Evolutionary conservation across 2,888 invertebrate species (phyloP).

Genomic region (Rutpela maculata): DNA sequence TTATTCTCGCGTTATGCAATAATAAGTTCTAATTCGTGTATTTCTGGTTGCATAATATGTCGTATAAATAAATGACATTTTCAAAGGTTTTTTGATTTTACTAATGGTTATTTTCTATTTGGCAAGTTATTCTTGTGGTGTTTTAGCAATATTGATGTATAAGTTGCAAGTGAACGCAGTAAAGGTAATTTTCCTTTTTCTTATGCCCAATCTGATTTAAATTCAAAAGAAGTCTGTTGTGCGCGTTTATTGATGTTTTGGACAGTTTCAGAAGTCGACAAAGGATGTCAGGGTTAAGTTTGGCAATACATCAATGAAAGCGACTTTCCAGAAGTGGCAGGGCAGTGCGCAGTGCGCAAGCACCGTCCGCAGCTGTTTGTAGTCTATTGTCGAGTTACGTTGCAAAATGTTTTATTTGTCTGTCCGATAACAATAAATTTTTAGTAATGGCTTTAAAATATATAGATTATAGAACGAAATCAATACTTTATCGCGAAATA

Average conservation of each 20-base stretch:
- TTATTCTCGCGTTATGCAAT: background rate
- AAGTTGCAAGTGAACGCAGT: background rate
- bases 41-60: slow-evolving; percentile 15
- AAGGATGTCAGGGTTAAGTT: slow-evolving; percentile 40
- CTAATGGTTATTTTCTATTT: too few species aligned
- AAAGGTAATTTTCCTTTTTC: background rate
- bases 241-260: slow-evolving; percentile 2
- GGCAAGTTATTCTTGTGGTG: too few species aligned
- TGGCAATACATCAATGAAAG: slow-evolving; percentile 44
- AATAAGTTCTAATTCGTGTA: background rate
- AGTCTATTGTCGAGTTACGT: slow-evolving; percentile 32
- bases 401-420: slow-evolving; percentile 35
- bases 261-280: slow-evolving; percentile 22
- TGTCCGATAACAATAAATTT: slow-evolving; percentile 39
- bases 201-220: background rate
- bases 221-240: background rate
- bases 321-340: slow-evolving; percentile 36
- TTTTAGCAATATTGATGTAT: too few species aligned
- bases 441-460: slow-evolving; percentile 49
- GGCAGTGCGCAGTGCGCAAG: slow-evolving; percentile 31
- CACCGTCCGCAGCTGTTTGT: slow-evolving; percentile 37
- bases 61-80: too few species aligned
- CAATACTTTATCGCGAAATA: slow-evolving; percentile 44
- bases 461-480: slow-evolving; percentile 36
- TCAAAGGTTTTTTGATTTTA: too few species aligned